A percentile compares a stretch with the other conserved stretches of the same genome.
phyloP scores from a whole-genome alignment of 1,140 invertebrate genomes.

The Lasioglossum baleicum region DNA sequence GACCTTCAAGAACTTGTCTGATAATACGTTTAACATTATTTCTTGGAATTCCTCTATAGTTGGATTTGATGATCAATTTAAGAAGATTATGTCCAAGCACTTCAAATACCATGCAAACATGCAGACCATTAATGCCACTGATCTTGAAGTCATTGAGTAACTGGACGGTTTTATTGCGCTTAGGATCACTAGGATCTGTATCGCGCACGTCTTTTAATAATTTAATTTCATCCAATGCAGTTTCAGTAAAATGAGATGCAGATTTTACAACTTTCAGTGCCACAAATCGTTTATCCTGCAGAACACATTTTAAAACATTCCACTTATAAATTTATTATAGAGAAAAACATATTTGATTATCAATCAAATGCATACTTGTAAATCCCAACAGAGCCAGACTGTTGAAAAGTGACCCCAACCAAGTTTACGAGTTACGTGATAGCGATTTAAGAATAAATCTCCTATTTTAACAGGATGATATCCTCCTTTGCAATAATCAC shows the following conservation, averaged over 20 bases:
- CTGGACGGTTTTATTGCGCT: slow-evolving; percentile 97
- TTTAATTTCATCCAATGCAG: slow-evolving; percentile 99
- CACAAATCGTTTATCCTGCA: slow-evolving; percentile 93
- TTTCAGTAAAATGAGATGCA: slow-evolving; percentile 98
- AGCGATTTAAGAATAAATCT: slow-evolving; percentile 94
- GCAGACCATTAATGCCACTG: slow-evolving; percentile 96
- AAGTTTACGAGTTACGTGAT: slow-evolving; percentile 97
- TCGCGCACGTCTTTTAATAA: slow-evolving; percentile 96
- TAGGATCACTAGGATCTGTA: slow-evolving; percentile 92
- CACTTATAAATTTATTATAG: not conserved
- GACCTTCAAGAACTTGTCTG: slow-evolving; percentile 95
- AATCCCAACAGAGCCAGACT: slow-evolving; percentile 98
- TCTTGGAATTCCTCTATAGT: slow-evolving; percentile 97
- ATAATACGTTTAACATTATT: slow-evolving; percentile 97
- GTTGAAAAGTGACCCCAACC: slow-evolving; percentile 99
- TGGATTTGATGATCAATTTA: slow-evolving; percentile 98
- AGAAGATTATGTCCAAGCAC: slow-evolving; percentile 98
- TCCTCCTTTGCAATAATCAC: slow-evolving; percentile 96
- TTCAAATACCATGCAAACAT: slow-evolving; percentile 99
- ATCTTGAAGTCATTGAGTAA: slow-evolving; percentile 99
- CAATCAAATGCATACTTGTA: slow-evolving; percentile 78
- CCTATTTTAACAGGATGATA: slow-evolving; percentile 99
- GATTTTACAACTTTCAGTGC: slow-evolving; percentile 99
- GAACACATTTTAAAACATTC: slow-evolving; percentile 47
- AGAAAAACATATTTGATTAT: not conserved